A percentile compares a stretch with the other conserved stretches of the same genome.
Conservation (phyloP, 2,113 vertebrate genomes). For the Sturnira hondurensis region DNA sequence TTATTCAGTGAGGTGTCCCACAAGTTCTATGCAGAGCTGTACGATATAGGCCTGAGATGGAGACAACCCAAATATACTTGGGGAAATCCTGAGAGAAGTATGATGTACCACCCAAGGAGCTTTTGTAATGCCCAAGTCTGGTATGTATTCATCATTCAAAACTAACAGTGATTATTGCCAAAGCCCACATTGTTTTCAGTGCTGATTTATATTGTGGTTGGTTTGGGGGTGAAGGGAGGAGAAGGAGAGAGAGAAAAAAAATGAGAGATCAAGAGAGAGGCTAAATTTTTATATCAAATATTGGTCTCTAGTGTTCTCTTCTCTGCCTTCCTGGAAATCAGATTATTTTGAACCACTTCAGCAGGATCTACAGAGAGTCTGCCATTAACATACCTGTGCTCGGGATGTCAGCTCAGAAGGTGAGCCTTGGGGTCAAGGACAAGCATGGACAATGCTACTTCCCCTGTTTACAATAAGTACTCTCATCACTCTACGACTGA, state of each 20-base stretch:
- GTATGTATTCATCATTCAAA: conserved; percentile 78
- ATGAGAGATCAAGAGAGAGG: conserved; percentile 31
- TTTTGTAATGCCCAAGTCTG: conserved; percentile 78
- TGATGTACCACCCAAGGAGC: conserved; percentile 79
- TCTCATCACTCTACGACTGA: background rate
- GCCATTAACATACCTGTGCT: background rate
- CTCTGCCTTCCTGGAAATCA: conserved; percentile 22
- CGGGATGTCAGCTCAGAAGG: background rate
- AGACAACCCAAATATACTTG: conserved; percentile 55
- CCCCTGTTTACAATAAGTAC: background rate
- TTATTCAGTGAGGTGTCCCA: conserved; percentile 58
- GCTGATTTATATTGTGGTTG: conserved; percentile 82
- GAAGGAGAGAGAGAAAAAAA: background rate
- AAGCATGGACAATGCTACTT: background rate
- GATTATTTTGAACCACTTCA: conserved; percentile 29
- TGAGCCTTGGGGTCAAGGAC: background rate
- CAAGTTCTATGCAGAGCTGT: conserved; percentile 34
- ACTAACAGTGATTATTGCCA: conserved; percentile 77
- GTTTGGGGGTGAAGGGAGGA: background rate
- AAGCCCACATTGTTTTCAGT: conserved; percentile 80
- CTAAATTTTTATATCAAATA: conserved; percentile 68
- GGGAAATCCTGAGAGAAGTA: conserved; percentile 68
- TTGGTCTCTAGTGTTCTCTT: conserved; percentile 60
- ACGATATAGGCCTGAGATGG: background rate
- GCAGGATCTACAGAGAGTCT: background rate